A percentile compares a stretch with the other conserved stretches of the same genome.
Conservation (phyloP, 1,140 invertebrate genomes). For the Atta texana region DNA sequence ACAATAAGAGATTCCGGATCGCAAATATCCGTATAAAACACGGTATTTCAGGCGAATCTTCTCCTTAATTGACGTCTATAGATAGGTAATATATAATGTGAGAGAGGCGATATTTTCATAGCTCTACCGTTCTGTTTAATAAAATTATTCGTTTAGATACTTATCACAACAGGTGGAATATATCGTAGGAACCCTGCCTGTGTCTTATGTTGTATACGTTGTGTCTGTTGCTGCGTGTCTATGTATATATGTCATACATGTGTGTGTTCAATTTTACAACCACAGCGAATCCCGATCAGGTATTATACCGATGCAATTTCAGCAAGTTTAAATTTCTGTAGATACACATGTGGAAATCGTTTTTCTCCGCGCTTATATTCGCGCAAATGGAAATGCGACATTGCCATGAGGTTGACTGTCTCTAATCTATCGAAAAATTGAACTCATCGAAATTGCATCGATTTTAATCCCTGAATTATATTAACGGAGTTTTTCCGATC, state of each 20-base stretch:
- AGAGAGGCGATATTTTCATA: conserved; percentile 59
- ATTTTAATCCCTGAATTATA: conserved; percentile 58
- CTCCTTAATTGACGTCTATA: conserved; percentile 73
- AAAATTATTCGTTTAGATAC: conserved; percentile 78
- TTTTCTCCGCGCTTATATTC: conserved; percentile 16
- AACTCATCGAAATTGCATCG: conserved; percentile 23
- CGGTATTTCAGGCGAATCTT: conserved; percentile 47
- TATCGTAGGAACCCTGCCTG: conserved; percentile 77
- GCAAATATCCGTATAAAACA: conserved; percentile 71
- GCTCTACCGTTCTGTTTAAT: conserved; percentile 75
- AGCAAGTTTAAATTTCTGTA: conserved; percentile 48
- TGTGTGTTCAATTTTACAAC: conserved; percentile 44
- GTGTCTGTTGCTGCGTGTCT: conserved; percentile 6
- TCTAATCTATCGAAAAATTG: conserved; percentile 5
- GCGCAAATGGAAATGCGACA: not conserved
- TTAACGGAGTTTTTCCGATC: conserved; percentile 27
- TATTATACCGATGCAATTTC: conserved; percentile 29
- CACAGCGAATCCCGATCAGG: conserved; percentile 58
- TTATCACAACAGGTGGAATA: conserved; percentile 78
- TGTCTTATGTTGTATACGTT: conserved; percentile 59
- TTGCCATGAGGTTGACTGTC: not conserved
- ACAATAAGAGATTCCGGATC: conserved; percentile 70
- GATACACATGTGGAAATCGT: conserved; percentile 19
- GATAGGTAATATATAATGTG: conserved; percentile 67
- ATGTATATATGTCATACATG: not conserved